phyloP scores from a whole-genome alignment of 64 coral and sea anemone genomes.

The Pocillopora damicornis region DNA sequence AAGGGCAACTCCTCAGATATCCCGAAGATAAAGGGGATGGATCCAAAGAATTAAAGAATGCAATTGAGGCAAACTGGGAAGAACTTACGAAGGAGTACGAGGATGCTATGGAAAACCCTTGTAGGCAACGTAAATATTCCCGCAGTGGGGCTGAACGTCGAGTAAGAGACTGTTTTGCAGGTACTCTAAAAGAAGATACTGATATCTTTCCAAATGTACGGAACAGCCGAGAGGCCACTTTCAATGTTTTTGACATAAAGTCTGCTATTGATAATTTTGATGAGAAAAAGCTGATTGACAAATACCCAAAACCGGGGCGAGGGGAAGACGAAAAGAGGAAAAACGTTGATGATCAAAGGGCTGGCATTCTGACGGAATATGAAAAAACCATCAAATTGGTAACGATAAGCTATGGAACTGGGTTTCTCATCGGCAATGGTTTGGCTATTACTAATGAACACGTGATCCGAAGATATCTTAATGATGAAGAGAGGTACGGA shows the following conservation, averaged over 20 bases:
- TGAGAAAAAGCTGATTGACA: not conserved
- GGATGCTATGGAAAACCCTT: not conserved
- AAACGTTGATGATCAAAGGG: not conserved
- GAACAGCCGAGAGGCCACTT: not conserved
- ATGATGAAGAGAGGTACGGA: not conserved
- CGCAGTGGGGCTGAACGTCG: not conserved
- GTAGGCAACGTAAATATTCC: not conserved
- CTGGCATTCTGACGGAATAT: not conserved
- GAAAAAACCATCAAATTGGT: not conserved
- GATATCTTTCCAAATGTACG: not conserved
- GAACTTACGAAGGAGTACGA: not conserved
- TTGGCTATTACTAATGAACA: not conserved
- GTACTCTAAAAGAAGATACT: not conserved
- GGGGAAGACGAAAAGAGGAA: not conserved
- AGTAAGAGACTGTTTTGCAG: not conserved
- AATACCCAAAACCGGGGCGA: not conserved
- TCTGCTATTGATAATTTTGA: not conserved
- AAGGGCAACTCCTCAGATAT: not conserved
- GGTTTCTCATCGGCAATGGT: not conserved
- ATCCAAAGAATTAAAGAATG: not conserved
- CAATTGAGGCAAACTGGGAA: not conserved
- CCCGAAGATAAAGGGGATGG: not conserved
- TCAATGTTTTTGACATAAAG: conserved; percentile 9
- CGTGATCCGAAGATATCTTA: not conserved
- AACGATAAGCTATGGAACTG: not conserved